Evolutionary conservation across 2,888 invertebrate species (phyloP).

Genomic region (Drosophila neutralis): DNA sequence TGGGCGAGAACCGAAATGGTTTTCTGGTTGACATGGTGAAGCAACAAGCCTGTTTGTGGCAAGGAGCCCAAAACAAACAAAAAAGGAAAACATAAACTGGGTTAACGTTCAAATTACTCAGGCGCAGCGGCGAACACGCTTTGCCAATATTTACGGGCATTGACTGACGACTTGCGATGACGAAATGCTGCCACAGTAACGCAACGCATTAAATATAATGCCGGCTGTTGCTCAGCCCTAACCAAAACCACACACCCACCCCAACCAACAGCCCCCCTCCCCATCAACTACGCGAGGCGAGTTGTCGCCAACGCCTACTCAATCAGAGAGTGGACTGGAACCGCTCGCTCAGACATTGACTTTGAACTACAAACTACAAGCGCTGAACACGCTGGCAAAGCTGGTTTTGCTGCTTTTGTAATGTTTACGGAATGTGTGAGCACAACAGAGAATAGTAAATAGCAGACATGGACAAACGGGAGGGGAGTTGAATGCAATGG

Average conservation of each 20-base stretch:
- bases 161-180: constrained; percentile 52
- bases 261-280: not conserved
- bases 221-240: constrained; percentile 34
- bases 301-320: constrained; percentile 35
- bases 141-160: constrained; percentile 58
- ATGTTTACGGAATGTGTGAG: constrained; percentile 79
- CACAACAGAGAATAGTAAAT: constrained; percentile 73
- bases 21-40: constrained; percentile 19
- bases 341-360: constrained; percentile 67
- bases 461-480: not conserved
- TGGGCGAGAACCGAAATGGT: not conserved
- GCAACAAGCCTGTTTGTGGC: constrained; percentile 49
- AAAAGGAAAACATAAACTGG: constrained; percentile 32
- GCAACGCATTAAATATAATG: not conserved
- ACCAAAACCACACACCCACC: constrained; percentile 1
- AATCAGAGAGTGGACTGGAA: constrained; percentile 19
- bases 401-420: constrained; percentile 52
- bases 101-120: constrained; percentile 48
- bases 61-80: constrained; percentile 1
- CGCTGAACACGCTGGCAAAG: constrained; percentile 18
- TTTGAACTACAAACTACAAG: constrained; percentile 70
- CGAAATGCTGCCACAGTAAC: constrained; percentile 59
- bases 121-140: constrained; percentile 19
- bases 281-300: not conserved
- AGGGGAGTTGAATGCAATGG: constrained; percentile 12